Conservation (phyloP, 2,888 invertebrate species). For the Xestoiulus laeticollis region DNA sequence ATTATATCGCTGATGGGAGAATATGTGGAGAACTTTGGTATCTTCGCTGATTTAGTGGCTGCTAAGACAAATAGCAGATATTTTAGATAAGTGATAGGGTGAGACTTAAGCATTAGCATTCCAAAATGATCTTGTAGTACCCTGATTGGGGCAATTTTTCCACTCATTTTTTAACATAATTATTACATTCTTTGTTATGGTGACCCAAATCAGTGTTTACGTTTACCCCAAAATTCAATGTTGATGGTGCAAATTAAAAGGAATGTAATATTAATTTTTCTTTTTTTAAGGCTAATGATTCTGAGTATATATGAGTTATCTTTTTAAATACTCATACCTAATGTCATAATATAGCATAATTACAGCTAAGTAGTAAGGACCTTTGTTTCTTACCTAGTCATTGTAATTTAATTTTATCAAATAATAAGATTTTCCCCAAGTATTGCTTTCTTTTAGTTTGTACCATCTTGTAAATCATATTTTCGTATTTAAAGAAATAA, state of each 20-base stretch:
- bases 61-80: background rate
- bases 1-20: background rate
- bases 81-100: too few species aligned
- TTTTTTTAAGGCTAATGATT: conserved; percentile 2
- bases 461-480: background rate
- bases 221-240: background rate
- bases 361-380: too few species aligned
- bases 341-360: too few species aligned
- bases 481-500: background rate
- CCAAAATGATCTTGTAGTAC: background rate
- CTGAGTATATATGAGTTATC: too few species aligned
- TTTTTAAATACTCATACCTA: too few species aligned
- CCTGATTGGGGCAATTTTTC: background rate
- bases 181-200: background rate
- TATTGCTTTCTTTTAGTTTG: background rate
- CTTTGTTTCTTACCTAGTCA: background rate
- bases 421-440: background rate
- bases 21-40: background rate
- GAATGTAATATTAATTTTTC: too few species aligned
- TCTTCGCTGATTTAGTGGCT: background rate
- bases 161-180: background rate
- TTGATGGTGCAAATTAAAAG: background rate
- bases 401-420: background rate
- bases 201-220: background rate
- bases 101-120: background rate